phyloP scores from a whole-genome alignment of 2,797 vertebrate genomes.

The Sciurus carolinensis region DNA sequence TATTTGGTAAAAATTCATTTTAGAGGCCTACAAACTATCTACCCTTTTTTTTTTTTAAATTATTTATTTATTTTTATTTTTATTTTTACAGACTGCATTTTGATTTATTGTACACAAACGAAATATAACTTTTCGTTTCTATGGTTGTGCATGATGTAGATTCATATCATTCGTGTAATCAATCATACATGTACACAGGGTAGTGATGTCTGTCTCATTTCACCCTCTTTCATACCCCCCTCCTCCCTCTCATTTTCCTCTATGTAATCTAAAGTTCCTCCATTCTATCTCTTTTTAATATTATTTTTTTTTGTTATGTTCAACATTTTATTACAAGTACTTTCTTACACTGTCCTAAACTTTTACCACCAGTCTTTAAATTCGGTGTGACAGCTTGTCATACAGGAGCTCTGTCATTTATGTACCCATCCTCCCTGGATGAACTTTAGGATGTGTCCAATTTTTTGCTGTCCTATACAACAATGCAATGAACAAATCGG shows the following conservation, averaged over 20 bases:
- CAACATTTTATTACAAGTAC: not conserved
- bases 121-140: too few species aligned
- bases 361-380: not conserved
- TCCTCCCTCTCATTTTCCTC: too few species aligned
- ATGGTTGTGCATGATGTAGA: too few species aligned
- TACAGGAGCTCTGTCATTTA: not conserved
- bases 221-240: too few species aligned
- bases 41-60: too few species aligned
- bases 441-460: not conserved
- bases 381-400: rapidly evolving
- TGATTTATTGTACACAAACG: too few species aligned
- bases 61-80: too few species aligned
- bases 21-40: not conserved
- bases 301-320: not conserved
- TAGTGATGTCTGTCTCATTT: too few species aligned
- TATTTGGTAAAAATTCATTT: constrained; percentile 26
- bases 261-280: too few species aligned
- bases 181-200: too few species aligned
- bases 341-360: not conserved
- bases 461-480: not conserved
- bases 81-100: too few species aligned
- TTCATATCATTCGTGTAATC: too few species aligned
- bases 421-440: not conserved
- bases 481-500: not conserved
- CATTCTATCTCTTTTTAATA: not conserved